A percentile compares a stretch with the other conserved stretches of the same genome.
Conservation (phyloP, 2,888 invertebrate species). For the Chelonus formosanus region DNA sequence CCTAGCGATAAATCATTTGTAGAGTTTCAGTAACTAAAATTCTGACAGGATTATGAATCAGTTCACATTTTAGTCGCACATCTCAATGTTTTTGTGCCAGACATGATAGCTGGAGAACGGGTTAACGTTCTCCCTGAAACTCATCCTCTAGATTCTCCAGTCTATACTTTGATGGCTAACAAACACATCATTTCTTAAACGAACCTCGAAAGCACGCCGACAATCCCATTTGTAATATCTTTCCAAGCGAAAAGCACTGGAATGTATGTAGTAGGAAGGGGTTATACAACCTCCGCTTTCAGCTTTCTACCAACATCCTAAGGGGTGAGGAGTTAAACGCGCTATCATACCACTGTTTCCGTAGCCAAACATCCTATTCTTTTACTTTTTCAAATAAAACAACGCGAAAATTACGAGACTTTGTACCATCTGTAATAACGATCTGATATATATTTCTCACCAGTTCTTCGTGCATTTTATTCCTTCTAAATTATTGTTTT, state of each 20-base stretch:
- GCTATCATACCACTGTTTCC: constrained; percentile 51
- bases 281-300: neutral
- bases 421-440: constrained; percentile 48
- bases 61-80: constrained; percentile 4
- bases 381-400: constrained; percentile 43
- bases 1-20: neutral
- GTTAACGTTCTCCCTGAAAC: neutral
- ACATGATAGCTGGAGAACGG: neutral
- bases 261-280: neutral
- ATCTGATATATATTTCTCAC: neutral
- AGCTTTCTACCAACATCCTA: neutral
- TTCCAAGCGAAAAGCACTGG: constrained; percentile 1
- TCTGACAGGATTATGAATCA: constrained; percentile 11
- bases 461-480: no score
- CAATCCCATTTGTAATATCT: constrained; percentile 40
- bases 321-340: constrained; percentile 46
- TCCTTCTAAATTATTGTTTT: no score
- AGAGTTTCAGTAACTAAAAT: neutral
- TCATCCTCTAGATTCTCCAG: neutral
- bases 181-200: constrained; percentile 48
- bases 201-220: constrained; percentile 35
- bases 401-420: constrained; percentile 50
- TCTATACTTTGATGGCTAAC: constrained; percentile 41
- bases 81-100: neutral
- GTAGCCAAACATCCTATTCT: constrained; percentile 48